These are phyloP conservation scores for Merodon equestris DNA, from an alignment of 2,888 invertebrate genomes.

Conservation along the genomic window DNA sequence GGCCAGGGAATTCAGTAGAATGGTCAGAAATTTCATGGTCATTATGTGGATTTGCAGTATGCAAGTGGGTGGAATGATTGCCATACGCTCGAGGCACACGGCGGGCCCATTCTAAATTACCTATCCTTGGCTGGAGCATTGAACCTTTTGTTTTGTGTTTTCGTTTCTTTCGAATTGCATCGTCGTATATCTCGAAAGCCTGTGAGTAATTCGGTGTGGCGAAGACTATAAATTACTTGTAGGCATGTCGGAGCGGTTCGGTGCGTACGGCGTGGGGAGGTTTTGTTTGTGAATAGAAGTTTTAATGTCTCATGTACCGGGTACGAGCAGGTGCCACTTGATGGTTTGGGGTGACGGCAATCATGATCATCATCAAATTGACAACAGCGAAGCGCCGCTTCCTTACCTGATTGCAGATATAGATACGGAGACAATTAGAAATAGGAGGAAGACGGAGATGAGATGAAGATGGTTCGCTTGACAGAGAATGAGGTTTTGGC, in stretches of 20 bases:
- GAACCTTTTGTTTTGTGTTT: conserved; percentile 34
- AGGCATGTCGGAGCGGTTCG: conserved; percentile 8
- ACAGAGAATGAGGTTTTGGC: conserved; percentile 50
- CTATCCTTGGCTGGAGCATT: conserved; percentile 55
- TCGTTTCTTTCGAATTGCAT: conserved; percentile 30
- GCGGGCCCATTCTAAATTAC: conserved; percentile 47
- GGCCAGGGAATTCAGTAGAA: conserved; percentile 31
- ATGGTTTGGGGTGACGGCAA: conserved; percentile 43
- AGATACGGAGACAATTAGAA: conserved; percentile 55
- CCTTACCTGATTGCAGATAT: conserved; percentile 58
- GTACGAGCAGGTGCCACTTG: conserved; percentile 55
- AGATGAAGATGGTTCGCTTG: conserved; percentile 58
- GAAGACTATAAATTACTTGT: conserved; percentile 49
- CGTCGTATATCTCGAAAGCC: not conserved
- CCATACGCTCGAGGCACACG: conserved; percentile 43
- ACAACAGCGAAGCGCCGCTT: conserved; percentile 59
- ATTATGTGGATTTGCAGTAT: conserved; percentile 64
- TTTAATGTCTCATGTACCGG: conserved; percentile 59
- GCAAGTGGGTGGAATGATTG: conserved; percentile 68
- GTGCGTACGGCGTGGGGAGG: too few species aligned
- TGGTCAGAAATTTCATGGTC: conserved; percentile 67
- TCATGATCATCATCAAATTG: conserved; percentile 58
- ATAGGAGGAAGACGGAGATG: conserved; percentile 16
- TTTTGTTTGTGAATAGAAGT: conserved; percentile 66
- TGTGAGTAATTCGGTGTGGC: too few species aligned